These are phyloP conservation scores for Samia ricini DNA, from an alignment of 1,140 invertebrate species.

Conservation along the genomic window DNA sequence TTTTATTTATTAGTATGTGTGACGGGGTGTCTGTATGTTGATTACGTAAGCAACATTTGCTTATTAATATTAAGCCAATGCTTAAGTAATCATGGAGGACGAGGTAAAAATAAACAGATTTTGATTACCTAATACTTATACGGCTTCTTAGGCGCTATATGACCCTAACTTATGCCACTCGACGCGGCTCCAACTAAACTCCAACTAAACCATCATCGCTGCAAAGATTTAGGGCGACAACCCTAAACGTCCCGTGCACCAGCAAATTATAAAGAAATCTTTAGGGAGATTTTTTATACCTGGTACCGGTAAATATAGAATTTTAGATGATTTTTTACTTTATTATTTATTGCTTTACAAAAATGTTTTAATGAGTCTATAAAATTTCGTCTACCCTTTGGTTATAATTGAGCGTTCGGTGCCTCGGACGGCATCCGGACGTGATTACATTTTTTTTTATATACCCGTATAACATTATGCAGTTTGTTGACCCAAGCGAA, in stretches of 20 bases:
- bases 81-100: too few species aligned
- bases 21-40: too few species aligned
- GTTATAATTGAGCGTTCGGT: background rate
- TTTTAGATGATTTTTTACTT: background rate
- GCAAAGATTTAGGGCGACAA: too few species aligned
- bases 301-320: background rate
- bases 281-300: background rate
- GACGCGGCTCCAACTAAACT: too few species aligned
- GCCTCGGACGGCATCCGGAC: background rate
- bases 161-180: too few species aligned
- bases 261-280: background rate
- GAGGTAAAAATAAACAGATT: too few species aligned
- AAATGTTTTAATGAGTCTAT: background rate
- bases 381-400: background rate
- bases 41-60: too few species aligned
- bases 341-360: background rate
- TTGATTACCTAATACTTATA: too few species aligned
- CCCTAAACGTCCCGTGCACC: background rate
- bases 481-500: constrained; percentile 1
- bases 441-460: background rate
- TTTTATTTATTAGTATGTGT: too few species aligned
- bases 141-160: too few species aligned
- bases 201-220: too few species aligned
- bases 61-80: too few species aligned
- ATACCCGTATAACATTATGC: background rate